A percentile compares a stretch with the other conserved stretches of the same genome.
phyloP scores from a whole-genome alignment of 2,113 vertebrate species.

The Odocoileus virginianus region DNA sequence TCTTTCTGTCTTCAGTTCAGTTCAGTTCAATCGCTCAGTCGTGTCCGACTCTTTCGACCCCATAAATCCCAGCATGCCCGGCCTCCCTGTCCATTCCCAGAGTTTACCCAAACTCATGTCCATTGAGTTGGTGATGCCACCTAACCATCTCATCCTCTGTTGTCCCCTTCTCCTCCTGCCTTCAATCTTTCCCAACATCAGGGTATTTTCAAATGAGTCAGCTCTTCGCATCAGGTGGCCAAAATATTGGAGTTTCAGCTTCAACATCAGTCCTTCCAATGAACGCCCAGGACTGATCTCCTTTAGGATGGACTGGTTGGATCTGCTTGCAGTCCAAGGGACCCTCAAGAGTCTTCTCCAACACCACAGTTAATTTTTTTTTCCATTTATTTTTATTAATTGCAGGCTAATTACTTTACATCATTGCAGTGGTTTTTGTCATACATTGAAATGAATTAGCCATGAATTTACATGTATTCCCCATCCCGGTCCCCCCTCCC shows the following conservation, averaged over 20 bases:
- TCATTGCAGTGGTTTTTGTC: too few species aligned
- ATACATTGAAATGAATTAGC: too few species aligned
- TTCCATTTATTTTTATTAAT: too few species aligned
- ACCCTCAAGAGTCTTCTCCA: background rate
- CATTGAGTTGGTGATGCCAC: background rate
- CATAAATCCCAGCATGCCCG: accelerated
- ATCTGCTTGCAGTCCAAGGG: background rate
- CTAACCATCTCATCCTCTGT: background rate
- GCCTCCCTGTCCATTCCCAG: background rate
- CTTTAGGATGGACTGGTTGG: background rate
- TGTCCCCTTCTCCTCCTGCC: background rate
- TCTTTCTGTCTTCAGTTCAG: background rate
- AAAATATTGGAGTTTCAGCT: background rate
- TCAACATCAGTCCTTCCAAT: background rate
- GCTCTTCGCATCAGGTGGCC: background rate
- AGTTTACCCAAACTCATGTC: background rate
- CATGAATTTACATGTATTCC: too few species aligned
- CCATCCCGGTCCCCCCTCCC: too few species aligned
- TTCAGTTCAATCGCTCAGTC: background rate
- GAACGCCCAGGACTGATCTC: background rate
- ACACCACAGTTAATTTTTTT: background rate
- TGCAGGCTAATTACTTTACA: too few species aligned
- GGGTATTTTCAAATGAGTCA: background rate
- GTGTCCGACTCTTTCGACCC: background rate
- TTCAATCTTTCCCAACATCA: background rate